Evolutionary conservation across 2,888 invertebrate genomes (phyloP).

Genomic region (Quadroppia sp.): DNA sequence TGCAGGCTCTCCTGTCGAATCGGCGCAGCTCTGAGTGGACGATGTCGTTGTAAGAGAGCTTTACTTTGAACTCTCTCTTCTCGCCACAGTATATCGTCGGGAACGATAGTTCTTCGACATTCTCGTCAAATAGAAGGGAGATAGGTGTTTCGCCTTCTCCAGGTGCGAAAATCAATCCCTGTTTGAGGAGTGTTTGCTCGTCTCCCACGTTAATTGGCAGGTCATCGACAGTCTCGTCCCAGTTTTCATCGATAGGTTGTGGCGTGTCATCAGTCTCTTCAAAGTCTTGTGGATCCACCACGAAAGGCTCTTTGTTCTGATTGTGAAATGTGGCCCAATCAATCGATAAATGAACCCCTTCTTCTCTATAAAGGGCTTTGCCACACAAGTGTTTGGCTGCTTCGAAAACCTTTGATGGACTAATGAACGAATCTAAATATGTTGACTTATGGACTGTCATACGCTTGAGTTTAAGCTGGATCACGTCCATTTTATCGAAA

Average conservation of each 20-base stretch:
- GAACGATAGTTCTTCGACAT: conserved; percentile 46
- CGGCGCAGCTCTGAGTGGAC: background rate
- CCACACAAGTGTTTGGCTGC: background rate
- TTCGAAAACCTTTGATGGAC: background rate
- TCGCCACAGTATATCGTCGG: background rate
- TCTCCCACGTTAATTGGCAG: conserved; percentile 41
- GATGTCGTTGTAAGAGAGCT: background rate
- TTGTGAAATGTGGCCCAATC: background rate
- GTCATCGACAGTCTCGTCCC: conserved; percentile 49
- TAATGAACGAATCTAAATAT: background rate
- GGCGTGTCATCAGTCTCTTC: conserved; percentile 45
- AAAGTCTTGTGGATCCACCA: background rate
- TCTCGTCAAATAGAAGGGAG: conserved; percentile 48
- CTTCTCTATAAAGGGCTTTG: background rate
- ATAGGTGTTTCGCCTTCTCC: conserved; percentile 49
- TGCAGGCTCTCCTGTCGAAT: background rate
- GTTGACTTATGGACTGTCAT: background rate
- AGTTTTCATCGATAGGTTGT: conserved; percentile 45
- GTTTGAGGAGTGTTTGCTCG: background rate
- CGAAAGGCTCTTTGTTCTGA: no score
- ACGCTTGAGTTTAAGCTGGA: background rate
- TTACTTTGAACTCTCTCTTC: background rate
- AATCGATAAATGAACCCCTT: background rate
- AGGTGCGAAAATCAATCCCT: conserved; percentile 47
- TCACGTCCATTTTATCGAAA: background rate